Evolutionary conservation across 2,113 vertebrate species (phyloP).

Genomic region (Macroglossus sobrinus): DNA sequence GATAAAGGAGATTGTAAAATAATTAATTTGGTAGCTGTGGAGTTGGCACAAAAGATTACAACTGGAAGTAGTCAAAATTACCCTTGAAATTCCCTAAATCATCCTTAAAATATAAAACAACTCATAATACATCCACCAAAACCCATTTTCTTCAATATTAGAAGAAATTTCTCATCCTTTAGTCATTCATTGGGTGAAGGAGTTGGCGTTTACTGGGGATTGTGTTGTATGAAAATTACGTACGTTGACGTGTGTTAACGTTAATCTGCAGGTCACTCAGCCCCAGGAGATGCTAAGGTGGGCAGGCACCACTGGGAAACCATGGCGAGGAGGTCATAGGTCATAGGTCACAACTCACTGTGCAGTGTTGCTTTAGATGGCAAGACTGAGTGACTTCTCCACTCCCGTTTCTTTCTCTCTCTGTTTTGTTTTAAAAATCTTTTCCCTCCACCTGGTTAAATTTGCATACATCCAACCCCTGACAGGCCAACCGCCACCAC

Average conservation of each 20-base stretch:
- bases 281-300: too few species aligned
- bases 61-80: not conserved
- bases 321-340: not conserved
- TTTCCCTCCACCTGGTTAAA: not conserved
- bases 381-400: not conserved
- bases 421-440: not conserved
- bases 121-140: not conserved
- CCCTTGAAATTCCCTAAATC: constrained; percentile 6
- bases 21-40: not conserved
- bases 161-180: not conserved
- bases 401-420: too few species aligned
- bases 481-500: accelerated
- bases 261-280: not conserved
- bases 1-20: not conserved
- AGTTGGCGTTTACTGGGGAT: accelerated
- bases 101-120: constrained; percentile 27
- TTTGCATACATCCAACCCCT: not conserved
- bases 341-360: not conserved
- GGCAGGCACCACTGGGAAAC: not conserved
- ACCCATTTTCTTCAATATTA: not conserved
- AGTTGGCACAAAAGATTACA: not conserved
- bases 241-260: too few species aligned
- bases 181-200: not conserved
- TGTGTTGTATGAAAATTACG: not conserved
- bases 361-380: not conserved